Evolutionary conservation across 2,888 invertebrate species (phyloP), one percentile per base, ranked within the genome.

Genomic region (Margaritifera margaritifera): DNA sequence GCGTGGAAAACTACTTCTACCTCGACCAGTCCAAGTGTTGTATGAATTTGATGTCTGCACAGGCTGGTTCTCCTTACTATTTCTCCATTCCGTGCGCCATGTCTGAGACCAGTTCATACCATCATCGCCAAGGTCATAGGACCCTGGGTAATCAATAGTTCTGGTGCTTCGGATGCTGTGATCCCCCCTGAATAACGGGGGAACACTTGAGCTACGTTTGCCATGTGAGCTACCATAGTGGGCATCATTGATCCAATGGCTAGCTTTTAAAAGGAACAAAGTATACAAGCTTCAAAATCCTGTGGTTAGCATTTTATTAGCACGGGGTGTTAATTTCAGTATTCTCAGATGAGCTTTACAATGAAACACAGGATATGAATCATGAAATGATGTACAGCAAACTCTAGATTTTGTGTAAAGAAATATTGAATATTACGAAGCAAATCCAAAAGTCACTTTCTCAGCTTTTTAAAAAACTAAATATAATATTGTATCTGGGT

Each of bases 161-260:
- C 27, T 62, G 51, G 51, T 27, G 57, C 64, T 64, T 15, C 64
- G 64, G 24, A 64, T 54, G 24, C 42, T 50, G 20, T 64, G 24
- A 50, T 55, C 42, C 42, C 42, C 42, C 15, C 42, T 11, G 15
- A 42, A 42, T 15, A 24, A 24, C 27, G 25, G 19, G 57, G 31
- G 54, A n/a, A 42, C n/a, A 25, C 19, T 63, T 25, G 42, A 42
- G 15, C 42, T 42, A 42, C 42, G 42, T 15, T 42, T 42, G 42
- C 42, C 42, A 42, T 42, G 15, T 42, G 42, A 42, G 42, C 18
- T 58, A 18, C 20, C n/a, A 19, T 62, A 20, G 59, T 77, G 66
- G 27, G 65, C 72, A 55, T 72, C 68, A 55, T 77, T 68, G 64
- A 77, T 77, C 77, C 74, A 74, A 50, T 64, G 65, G 68, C 77